Evolutionary conservation across 1,140 invertebrate genomes (phyloP).

Genomic region (Laupala kohalensis): DNA sequence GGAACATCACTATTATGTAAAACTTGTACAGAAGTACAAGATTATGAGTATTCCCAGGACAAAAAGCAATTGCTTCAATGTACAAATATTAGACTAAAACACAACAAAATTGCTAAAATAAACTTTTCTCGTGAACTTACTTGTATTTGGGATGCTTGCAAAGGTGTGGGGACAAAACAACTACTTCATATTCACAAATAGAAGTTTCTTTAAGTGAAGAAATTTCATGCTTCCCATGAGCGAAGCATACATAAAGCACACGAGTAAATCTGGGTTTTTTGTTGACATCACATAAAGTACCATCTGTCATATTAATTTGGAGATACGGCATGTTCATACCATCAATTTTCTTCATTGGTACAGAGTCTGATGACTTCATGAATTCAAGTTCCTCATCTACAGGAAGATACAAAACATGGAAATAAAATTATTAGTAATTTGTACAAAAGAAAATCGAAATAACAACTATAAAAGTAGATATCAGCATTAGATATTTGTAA

Average conservation of each 20-base stretch:
- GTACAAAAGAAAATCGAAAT: too few species aligned
- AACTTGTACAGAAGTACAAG: too few species aligned
- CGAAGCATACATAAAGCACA: slow-evolving; percentile 74
- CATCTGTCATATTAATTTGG: slow-evolving; percentile 58
- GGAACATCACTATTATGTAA: too few species aligned
- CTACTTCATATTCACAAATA: slow-evolving; percentile 87
- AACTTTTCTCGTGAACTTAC: too few species aligned
- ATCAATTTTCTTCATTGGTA: slow-evolving; percentile 64
- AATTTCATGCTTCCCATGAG: slow-evolving; percentile 77
- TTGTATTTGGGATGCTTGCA: slow-evolving; percentile 62
- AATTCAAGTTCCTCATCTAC: slow-evolving; percentile 19
- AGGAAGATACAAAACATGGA: too few species aligned
- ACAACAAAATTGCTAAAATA: too few species aligned
- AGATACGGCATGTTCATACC: slow-evolving; percentile 72
- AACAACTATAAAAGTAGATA: too few species aligned
- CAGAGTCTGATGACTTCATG: slow-evolving; percentile 19
- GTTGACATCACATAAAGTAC: slow-evolving; percentile 86
- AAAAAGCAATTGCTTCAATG: too few species aligned
- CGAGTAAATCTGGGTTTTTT: slow-evolving; percentile 63
- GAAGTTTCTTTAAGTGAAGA: slow-evolving; percentile 86
- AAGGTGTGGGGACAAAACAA: slow-evolving; percentile 70
- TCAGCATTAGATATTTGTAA: too few species aligned
- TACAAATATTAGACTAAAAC: too few species aligned
- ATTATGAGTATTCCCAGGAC: too few species aligned
- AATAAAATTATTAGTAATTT: too few species aligned